A percentile compares a stretch with the other conserved stretches of the same genome.
These are phyloP conservation scores for Drosophila orena DNA, from an alignment of 1,140 invertebrate species.

Conservation along the genomic window DNA sequence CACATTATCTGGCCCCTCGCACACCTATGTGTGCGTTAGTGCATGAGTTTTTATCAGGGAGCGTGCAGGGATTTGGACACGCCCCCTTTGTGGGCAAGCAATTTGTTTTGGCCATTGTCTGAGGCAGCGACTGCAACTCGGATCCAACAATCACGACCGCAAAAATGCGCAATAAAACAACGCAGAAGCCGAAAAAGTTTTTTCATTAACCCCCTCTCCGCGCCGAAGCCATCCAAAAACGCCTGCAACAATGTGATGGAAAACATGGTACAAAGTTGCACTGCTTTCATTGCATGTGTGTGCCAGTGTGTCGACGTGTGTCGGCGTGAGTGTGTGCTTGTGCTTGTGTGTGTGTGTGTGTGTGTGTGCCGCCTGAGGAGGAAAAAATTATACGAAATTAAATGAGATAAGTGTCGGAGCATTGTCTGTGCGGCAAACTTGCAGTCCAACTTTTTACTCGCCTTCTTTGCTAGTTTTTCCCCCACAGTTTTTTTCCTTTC, in stretches of 20 bases:
- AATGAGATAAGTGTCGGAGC: conserved; percentile 63
- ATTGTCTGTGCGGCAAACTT: conserved; percentile 50
- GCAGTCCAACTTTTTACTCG: conserved; percentile 32
- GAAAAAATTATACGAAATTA: conserved; percentile 61
- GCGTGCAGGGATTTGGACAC: conserved; percentile 24
- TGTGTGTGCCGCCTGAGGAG: conserved; percentile 4
- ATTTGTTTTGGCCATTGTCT: conserved; percentile 64
- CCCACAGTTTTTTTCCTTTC: background rate
- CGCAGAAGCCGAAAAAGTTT: conserved; percentile 45
- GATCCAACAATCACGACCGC: conserved; percentile 31
- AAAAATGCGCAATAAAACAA: conserved; percentile 50
- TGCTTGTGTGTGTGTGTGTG: background rate
- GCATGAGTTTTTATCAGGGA: conserved; percentile 36
- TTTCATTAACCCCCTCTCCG: conserved; percentile 40
- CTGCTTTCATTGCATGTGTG: conserved; percentile 37
- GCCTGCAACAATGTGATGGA: conserved; percentile 56
- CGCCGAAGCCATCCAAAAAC: background rate
- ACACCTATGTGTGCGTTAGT: conserved; percentile 10
- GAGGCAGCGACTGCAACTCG: conserved; percentile 14
- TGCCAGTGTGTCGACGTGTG: background rate
- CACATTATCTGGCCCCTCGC: conserved; percentile 31
- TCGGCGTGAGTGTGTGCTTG: background rate
- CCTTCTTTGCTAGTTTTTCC: conserved; percentile 13
- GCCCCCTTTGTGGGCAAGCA: conserved; percentile 14
- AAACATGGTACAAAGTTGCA: conserved; percentile 60